phyloP scores from a whole-genome alignment of 2,113 vertebrate genomes.

The Clarias magur region DNA sequence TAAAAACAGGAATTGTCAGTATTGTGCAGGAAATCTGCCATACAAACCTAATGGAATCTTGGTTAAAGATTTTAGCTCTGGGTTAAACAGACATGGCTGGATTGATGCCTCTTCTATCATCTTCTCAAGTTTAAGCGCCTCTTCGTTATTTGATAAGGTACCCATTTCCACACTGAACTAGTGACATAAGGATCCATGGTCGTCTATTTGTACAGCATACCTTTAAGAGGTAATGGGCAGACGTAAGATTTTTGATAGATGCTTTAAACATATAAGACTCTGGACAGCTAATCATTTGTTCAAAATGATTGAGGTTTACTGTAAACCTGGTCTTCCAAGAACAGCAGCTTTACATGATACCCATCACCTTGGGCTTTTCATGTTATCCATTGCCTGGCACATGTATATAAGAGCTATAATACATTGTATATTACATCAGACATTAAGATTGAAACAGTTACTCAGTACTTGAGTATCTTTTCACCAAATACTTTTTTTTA shows the following conservation, averaged over 20 bases:
- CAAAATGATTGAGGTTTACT: constrained; percentile 41
- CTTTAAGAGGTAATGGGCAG: constrained; percentile 54
- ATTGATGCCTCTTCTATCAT: background rate
- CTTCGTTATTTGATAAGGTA: background rate
- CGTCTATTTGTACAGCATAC: constrained; percentile 51
- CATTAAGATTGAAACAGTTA: no score
- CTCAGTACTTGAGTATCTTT: no score
- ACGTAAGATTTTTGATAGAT: constrained; percentile 49
- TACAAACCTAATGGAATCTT: no score
- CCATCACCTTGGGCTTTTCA: constrained; percentile 49
- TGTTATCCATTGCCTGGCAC: constrained; percentile 31
- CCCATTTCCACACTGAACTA: constrained; percentile 11
- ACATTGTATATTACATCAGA: no score
- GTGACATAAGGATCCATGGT: constrained; percentile 12
- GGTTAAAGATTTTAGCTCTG: no score
- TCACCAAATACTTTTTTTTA: no score
- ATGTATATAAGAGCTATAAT: no score
- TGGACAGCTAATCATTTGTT: background rate
- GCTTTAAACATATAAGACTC: no score
- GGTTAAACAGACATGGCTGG: background rate
- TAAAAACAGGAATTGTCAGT: no score
- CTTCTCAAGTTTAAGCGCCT: background rate
- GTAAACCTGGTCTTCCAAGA: constrained; percentile 55
- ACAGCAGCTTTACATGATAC: constrained; percentile 59
- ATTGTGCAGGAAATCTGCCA: no score